Conservation (phyloP, 2,888 invertebrate species). For the Lithophane ornitopus region DNA sequence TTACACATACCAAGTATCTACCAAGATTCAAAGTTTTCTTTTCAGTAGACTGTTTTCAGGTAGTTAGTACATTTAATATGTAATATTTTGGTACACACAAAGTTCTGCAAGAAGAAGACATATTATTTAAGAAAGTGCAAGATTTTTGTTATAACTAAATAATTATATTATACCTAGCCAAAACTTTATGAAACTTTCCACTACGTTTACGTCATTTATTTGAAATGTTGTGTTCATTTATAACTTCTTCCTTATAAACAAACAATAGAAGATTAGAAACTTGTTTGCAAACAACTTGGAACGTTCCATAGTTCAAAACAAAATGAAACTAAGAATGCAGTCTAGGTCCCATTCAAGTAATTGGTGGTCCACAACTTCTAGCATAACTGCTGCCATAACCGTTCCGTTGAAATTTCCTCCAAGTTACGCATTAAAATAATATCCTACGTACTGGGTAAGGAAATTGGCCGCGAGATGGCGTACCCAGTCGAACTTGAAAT, state of each 20-base stretch:
- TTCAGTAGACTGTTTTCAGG: neutral
- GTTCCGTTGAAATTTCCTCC: conserved; percentile 78
- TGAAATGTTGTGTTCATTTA: neutral
- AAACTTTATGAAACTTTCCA: neutral
- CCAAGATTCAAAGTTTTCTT: neutral
- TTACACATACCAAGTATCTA: neutral
- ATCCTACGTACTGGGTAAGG: conserved; percentile 76
- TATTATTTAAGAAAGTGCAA: neutral
- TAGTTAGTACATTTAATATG: neutral
- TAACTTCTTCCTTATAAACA: conserved; percentile 38
- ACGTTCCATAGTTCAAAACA: conserved; percentile 69
- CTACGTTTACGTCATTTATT: neutral
- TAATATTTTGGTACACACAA: neutral
- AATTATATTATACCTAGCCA: too few relatives aligned
- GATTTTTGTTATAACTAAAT: neutral
- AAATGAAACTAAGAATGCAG: conserved; percentile 72
- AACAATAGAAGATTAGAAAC: conserved; percentile 51
- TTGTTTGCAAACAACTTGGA: conserved; percentile 49
- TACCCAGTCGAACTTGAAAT: conserved; percentile 79
- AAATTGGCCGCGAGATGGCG: conserved; percentile 85
- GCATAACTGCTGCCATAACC: conserved; percentile 81
- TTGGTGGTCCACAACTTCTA: conserved; percentile 82
- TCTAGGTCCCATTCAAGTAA: conserved; percentile 81
- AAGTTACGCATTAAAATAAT: conserved; percentile 84
- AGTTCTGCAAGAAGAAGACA: too few relatives aligned